Evolutionary conservation across 2,113 vertebrate genomes (phyloP), one percentile per base, ranked within the genome.

Genomic region (Vidua macroura): DNA sequence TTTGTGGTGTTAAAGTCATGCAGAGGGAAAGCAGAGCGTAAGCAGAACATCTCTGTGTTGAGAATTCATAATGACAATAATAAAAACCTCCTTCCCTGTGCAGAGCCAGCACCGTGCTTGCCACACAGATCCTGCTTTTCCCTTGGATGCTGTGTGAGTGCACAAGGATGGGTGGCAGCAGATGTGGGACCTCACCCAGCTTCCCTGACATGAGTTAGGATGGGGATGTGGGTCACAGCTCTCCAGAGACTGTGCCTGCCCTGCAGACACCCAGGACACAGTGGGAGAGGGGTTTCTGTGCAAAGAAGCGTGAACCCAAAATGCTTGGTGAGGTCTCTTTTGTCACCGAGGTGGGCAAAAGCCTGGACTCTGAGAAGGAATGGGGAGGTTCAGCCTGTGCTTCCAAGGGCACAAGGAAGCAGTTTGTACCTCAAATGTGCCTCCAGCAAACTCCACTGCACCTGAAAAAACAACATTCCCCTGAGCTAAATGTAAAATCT

Each of bases 101-200:
- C 66, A 73, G 39, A 78, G 17, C 25, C 69, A 73, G 62, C 22
- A 28, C 22, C 0, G 14, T 10, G 25, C 62, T 67, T 77, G 69
- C 22, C 2, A 1, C 55, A 25, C 9, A 44, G 67, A 78, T 67
- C 31, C 44, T 23, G 31, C 67, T 60, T 83, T 73, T 82, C 22
- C 9, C 33, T 15, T 16, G 63, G 51, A 24, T 55, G 25, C 33
- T 68, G 39, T 56, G 60, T 25, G 53, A 64, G 44, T 37, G 18
- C 1, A 2, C 48, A 22, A 35, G 62, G 66, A 39, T 0, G 0
- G n/a, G n/a, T 51, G 48, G 33, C 15, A 9, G 67, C 48, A 19
- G 17, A 14, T 18, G 27, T 56, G 66, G 67, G 53, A 16, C 60
- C 76, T 86, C 23, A 46, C 14, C 22, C 55, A 74, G 48, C 30